Base-by-base conservation (phyloP, 2,113 vertebrate species). In the Hydrolagus affinis region DNA sequence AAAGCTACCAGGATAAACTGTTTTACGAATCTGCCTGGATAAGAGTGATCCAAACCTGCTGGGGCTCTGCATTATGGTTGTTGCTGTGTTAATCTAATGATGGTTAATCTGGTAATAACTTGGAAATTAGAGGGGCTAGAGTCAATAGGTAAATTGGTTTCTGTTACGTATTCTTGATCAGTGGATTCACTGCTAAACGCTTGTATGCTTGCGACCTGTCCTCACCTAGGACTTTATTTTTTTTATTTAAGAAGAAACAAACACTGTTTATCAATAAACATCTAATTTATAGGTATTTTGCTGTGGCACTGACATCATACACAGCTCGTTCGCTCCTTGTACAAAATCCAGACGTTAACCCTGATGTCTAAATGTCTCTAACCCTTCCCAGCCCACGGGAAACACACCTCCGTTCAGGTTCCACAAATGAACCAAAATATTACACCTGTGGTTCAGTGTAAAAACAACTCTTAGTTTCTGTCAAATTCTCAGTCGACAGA, bases 231-330 rank as follows among this genome's bases (percentile, higher is more conserved):
- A 66, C 32, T 60, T 15, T n/a, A n/a, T n/a, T n/a, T 28, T 66
- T 83, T 66, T 83, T 44, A 44, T 44, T 44, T 44, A 44, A 44
- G 6, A 44, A 44, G 44, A 44, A 44, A 44, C 44, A 44, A 83
- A 83, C 64, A 66, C 66, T 66, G 32, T 83, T 83, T 83, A 44
- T 44, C 44, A 83, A 83, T 83, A 66, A 83, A 83, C 78, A 44
- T 83, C 44, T 75, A 75, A 75, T 75, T 75, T 80, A 78, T 80
- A 80, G 23, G 23, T 80, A 14, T 80, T 60, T 15, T 80, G n/a
- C 60, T 80, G 77, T 80, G 62, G 64, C 12, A 80, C 59, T 62
- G 77, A 57, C 25, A 68, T 83, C 78, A 19, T 10, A 83, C 66
- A 60, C 78, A 83, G 60, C 66, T 83, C 60, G 66, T 44, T 44